These are phyloP conservation scores for Drosophila fungiperda DNA, from an alignment of 2,888 invertebrate genomes.

Conservation along the genomic window DNA sequence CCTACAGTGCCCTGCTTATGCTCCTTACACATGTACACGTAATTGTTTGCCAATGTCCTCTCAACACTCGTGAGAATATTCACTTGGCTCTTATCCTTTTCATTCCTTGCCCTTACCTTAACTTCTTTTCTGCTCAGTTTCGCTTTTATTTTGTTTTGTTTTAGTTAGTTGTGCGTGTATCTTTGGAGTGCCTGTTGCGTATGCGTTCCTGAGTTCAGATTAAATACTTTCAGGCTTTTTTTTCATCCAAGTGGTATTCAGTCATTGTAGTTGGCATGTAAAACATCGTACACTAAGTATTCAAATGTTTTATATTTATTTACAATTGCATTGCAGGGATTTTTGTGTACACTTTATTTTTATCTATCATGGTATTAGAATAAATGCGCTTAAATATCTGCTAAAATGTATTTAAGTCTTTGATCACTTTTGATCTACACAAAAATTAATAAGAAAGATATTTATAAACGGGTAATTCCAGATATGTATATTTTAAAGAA, in stretches of 20 bases:
- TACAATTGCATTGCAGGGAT: not conserved
- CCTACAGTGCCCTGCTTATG: not conserved
- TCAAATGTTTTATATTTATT: not conserved
- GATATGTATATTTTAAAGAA: not conserved
- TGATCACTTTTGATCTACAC: not conserved
- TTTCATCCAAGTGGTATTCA: not conserved
- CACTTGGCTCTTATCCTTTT: conserved; percentile 44
- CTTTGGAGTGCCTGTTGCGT: conserved; percentile 47
- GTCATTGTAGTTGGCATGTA: conserved; percentile 5
- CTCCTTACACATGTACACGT: conserved; percentile 71
- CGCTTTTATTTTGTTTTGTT: conserved; percentile 24
- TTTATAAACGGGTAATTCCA: not conserved
- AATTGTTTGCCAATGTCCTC: conserved; percentile 78
- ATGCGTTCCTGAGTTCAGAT: not conserved
- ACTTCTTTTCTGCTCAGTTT: conserved; percentile 2
- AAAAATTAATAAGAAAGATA: not conserved
- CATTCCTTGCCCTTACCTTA: not conserved
- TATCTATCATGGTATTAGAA: not conserved
- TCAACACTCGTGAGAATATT: conserved; percentile 75
- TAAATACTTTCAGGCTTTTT: conserved; percentile 15
- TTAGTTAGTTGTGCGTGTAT: conserved; percentile 12
- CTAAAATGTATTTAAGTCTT: not conserved
- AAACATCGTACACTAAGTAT: not conserved
- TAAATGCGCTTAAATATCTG: not conserved
- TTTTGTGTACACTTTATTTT: not conserved